Evolutionary conservation across 2,888 invertebrate species (phyloP), one percentile per base, ranked within the genome.

Genomic region (Latrodectus elegans): DNA sequence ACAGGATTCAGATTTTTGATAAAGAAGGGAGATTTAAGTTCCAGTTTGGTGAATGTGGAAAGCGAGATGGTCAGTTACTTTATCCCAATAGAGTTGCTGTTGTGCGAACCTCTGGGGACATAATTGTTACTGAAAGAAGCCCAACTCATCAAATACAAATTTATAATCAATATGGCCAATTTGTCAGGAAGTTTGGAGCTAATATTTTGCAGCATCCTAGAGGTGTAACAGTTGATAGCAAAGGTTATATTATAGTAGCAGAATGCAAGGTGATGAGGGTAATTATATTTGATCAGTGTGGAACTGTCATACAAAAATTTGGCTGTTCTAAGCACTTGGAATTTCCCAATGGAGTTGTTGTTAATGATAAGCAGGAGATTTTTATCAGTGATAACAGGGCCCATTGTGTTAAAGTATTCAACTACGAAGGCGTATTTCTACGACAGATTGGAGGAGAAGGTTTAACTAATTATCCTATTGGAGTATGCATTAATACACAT

Each of bases 131-230:
- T 1, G 99, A 99, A 92, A 94, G 99, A 86, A 93, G 93, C 85
- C 99, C 99, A 8, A 99, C 99, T 8, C 99, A 99, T 93, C 99
- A 99, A 93, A 99, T 99, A 90, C 99, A 99, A 93, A 99, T 99
- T 91, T 99, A 99, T 94, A 99, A 99, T 93, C 99, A 99, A 93
- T 99, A 99, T 92, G 99, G 99, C 0, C 99, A 99, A 93, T 99
- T 99, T 93, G 97, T 99, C 73, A 95, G 99, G 80, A 99, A 99
- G 93, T 99, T 99, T 92, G 99, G 99, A 60, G 99, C 99, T 76
- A 99, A 98, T 92, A 98, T 99, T 90, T 94, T 99, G 89, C 99
- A 99, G 92, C 99, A 99, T 93, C 99, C 99, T 4, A 95, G 99
- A 53, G 99, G 99, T n/a, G 99, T 99, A 4, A 99, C 99, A 11